Evolutionary conservation across 2,113 vertebrate genomes (phyloP), one percentile per base, ranked within the genome.

Genomic region (Emberiza fucata): DNA sequence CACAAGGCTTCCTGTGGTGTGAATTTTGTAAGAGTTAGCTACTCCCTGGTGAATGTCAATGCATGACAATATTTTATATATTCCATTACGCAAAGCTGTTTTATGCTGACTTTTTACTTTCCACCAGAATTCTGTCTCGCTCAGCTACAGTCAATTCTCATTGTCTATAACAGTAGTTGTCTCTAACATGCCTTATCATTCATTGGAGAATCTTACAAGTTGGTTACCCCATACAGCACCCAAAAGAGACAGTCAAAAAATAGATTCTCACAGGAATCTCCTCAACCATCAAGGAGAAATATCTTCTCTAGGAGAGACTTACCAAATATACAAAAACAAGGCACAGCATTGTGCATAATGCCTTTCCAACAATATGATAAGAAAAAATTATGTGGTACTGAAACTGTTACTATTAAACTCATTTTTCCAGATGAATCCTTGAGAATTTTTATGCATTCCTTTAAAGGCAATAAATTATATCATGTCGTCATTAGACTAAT

Each of bases 31-130:
- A 42, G 48, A 39, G 21, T 44, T 75, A 71, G 35, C 51, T 82
- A 29, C 35, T 72, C 29, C 12, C 15, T 64, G 16, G 14, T 63
- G 39, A 75, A 71, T 63, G 48, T 9, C 27, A 72, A 10, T 22
- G 33, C 1, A 2, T 54, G 35, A 11, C 23, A 56, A 35, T n/a
- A 35, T 1, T 47, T 29, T 1, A 39, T 11, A 9, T 12, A 85
- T 66, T 59, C 56, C 37, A 64, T 35, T 27, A 27, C 68, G 28
- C 20, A 72, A 66, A 92, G 39, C 28, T 31, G 25, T 3, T 68
- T 23, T 12, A 2, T 65, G 42, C 23, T 44, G 22, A 13, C 16
- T 80, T 72, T 75, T 82, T 12, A 2, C 65, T 31, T 72, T 77
- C 29, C 35, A 29, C 24, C 27, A 60, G 9, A 59, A 50, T 42